Evolutionary conservation across 2,113 vertebrate species (phyloP).

Genomic region (Blennius ocellaris): DNA sequence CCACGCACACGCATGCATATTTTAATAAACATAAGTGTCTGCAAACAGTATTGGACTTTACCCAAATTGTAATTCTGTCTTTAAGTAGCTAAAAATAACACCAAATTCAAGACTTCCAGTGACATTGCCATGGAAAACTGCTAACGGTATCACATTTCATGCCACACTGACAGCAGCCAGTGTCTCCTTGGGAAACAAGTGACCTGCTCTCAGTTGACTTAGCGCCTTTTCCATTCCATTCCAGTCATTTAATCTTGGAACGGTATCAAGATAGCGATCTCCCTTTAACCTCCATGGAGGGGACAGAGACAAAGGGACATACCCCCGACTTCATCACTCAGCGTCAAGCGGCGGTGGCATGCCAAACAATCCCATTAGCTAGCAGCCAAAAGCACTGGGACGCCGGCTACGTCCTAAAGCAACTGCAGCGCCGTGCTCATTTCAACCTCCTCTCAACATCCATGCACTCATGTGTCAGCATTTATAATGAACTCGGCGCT

Average conservation of each 20-base stretch:
- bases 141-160: constrained; percentile 39
- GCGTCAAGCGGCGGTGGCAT: constrained; percentile 53
- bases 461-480: constrained; percentile 72
- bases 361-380: constrained; percentile 82
- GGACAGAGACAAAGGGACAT: constrained; percentile 66
- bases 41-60: neutral
- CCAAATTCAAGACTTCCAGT: constrained; percentile 12
- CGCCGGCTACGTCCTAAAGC: constrained; percentile 51
- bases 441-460: constrained; percentile 55
- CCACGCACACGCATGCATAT: neutral
- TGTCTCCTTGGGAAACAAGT: constrained; percentile 60
- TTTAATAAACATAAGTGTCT: neutral
- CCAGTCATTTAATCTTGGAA: constrained; percentile 81
- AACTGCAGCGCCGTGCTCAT: constrained; percentile 52
- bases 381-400: constrained; percentile 42
- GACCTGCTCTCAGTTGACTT: constrained; percentile 47
- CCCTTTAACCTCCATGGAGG: constrained; percentile 75
- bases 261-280: constrained; percentile 73
- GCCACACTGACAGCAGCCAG: constrained; percentile 34
- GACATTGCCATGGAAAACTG: constrained; percentile 44
- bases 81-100: constrained; percentile 42
- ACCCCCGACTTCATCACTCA: constrained; percentile 74
- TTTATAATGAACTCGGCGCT: constrained; percentile 66
- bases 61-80: constrained; percentile 1
- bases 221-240: constrained; percentile 55